phyloP scores from a whole-genome alignment of 2,888 invertebrate species.

The Synergus gifuensis region DNA sequence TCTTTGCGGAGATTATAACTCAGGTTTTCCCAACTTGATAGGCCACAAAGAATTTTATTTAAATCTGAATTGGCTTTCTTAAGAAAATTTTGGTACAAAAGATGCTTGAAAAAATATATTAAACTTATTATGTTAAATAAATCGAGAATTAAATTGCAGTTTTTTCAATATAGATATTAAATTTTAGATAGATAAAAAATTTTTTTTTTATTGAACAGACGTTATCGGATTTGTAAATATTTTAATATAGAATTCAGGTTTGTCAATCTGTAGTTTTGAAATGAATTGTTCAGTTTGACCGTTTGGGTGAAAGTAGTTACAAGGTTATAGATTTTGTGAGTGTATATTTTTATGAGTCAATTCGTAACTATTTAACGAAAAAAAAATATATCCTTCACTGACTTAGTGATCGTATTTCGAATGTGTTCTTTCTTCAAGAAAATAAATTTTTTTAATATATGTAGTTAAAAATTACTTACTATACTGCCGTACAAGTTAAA shows the following conservation, averaged over 20 bases:
- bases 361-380: not conserved
- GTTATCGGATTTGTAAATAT: not conserved
- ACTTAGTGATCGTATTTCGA: not conserved
- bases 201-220: not conserved
- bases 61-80: not conserved
- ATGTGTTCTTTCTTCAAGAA: not conserved
- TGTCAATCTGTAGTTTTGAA: not conserved
- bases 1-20: conserved; percentile 4
- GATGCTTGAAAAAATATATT: not conserved
- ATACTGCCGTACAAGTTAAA: no score
- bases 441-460: no score
- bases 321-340: not conserved
- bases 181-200: not conserved
- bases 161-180: not conserved
- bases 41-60: conserved; percentile 19
- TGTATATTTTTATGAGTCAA: not conserved
- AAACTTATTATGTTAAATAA: no score
- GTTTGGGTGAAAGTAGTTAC: conserved; percentile 2
- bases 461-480: no score
- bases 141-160: not conserved
- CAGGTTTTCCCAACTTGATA: not conserved
- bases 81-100: not conserved
- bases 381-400: not conserved
- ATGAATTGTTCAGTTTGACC: not conserved
- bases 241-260: not conserved